Evolutionary conservation across 2,113 vertebrate species (phyloP).

Genomic region (Lutjanus erythropterus): DNA sequence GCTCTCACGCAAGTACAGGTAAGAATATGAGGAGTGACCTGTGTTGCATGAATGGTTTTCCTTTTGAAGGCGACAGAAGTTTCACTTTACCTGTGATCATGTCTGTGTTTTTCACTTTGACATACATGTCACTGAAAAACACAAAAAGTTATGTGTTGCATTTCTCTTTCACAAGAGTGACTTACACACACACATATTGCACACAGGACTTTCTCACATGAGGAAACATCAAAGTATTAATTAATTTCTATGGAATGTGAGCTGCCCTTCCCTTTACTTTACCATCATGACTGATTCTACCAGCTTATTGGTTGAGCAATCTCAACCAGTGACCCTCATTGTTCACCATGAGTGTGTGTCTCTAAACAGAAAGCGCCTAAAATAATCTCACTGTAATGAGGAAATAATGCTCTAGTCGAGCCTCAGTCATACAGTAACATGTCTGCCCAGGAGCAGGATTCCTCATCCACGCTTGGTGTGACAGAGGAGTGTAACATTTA

Average conservation of each 20-base stretch:
- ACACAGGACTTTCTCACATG: constrained; percentile 23
- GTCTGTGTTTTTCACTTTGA: neutral
- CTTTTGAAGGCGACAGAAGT: neutral
- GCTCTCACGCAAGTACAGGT: constrained; percentile 77
- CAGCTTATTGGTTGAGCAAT: neutral
- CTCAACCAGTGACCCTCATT: neutral
- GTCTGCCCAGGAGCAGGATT: constrained; percentile 1
- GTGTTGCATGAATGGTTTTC: neutral
- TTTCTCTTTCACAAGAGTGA: neutral
- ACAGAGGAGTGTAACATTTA: constrained; percentile 6
- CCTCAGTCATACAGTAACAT: neutral
- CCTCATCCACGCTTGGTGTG: neutral
- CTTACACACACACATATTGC: no score
- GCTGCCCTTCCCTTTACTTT: constrained; percentile 9
- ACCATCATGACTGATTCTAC: neutral
- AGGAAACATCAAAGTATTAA: constrained; percentile 37
- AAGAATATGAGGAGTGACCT: constrained; percentile 21
- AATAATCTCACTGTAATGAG: constrained; percentile 9
- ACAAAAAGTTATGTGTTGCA: neutral
- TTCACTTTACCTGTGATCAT: neutral
- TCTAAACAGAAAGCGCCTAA: constrained; percentile 5
- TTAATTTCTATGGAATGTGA: constrained; percentile 51
- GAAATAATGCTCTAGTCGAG: constrained; percentile 3
- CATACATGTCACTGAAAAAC: neutral
- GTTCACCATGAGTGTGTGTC: neutral